Base-by-base conservation (phyloP, 2,888 invertebrate species). In the Dichetophora obliterata region DNA sequence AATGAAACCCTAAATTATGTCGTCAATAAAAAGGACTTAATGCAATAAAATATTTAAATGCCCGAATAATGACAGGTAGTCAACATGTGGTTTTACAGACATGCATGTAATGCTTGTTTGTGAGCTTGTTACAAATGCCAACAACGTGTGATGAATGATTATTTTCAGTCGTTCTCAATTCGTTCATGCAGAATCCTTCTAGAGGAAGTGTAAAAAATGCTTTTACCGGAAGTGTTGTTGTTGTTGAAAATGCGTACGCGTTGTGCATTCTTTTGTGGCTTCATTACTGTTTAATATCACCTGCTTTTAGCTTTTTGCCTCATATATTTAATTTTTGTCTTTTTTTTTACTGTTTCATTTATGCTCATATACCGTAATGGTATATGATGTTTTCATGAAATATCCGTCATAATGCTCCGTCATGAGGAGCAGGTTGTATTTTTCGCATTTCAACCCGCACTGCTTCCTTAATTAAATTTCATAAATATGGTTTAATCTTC, bases 1-100 rank as follows among this genome's bases (percentile, higher is more conserved):
- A 59, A 9, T 27, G 31, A 34, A 34, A 31, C 34, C 63, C 27
- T 31, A 43, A 43, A 68, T 68, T 50, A 68, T 27, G 68, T 50
- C 43, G 68, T 68, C 68, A 68, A 68, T 68, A 68, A 68, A 52
- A 68, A 50, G 43, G 50, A 68, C 50, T 50, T 48, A 68, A 43
- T 50, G 68, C 50, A 48, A 68, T 68, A 52, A 68, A 68, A 68
- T 50, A 52, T 68, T 68, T 68, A 48, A 68, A 68, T 68, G 68
- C 50, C 68, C 43, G 24, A 68, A 68, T 68, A 68, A 24, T 68
- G 27, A 6, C 50, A 66, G 31, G 22, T 22, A 16, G 43, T 8
- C 43, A 43, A 66, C 66, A 22, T 66, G 66, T n/a, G n/a, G 27
- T 16, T 31, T 9, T 63, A 34, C 5, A 54, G 19, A 19, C 16